Conservation (phyloP, 2,888 invertebrate genomes). For the Hylaea fasciaria region DNA sequence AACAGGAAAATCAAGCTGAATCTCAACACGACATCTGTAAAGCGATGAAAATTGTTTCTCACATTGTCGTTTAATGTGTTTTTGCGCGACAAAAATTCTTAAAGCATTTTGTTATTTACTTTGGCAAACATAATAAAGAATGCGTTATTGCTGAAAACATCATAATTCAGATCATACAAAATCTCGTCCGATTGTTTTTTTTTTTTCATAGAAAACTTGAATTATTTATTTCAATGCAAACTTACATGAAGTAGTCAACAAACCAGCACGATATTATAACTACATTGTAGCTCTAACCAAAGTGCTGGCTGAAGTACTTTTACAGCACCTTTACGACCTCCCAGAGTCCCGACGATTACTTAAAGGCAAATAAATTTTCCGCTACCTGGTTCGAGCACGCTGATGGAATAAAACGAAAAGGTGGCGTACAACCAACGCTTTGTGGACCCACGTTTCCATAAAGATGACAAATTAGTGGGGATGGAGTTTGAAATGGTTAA, state of each 20-base stretch:
- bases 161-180: background rate
- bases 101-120: too few species aligned
- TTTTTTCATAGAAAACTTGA: background rate
- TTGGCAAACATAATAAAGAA: background rate
- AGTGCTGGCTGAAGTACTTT: constrained; percentile 25
- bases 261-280: constrained; percentile 2
- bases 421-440: constrained; percentile 5
- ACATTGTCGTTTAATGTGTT: background rate
- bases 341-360: constrained; percentile 27
- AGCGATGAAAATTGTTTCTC: constrained; percentile 31
- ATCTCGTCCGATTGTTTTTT: background rate
- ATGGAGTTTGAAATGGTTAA: background rate
- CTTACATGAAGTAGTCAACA: constrained; percentile 3
- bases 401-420: constrained; percentile 23
- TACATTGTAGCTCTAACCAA: background rate
- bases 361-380: constrained; percentile 40
- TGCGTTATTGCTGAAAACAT: background rate
- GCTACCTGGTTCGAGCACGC: constrained; percentile 21
- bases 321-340: constrained; percentile 40
- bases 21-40: constrained; percentile 35
- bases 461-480: background rate
- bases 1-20: constrained; percentile 53
- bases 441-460: background rate
- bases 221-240: background rate
- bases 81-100: too few species aligned